These are phyloP conservation scores for Actinopyga echinites DNA, from an alignment of 53 echinoderm and acorn worm genomes.

Conservation along the genomic window DNA sequence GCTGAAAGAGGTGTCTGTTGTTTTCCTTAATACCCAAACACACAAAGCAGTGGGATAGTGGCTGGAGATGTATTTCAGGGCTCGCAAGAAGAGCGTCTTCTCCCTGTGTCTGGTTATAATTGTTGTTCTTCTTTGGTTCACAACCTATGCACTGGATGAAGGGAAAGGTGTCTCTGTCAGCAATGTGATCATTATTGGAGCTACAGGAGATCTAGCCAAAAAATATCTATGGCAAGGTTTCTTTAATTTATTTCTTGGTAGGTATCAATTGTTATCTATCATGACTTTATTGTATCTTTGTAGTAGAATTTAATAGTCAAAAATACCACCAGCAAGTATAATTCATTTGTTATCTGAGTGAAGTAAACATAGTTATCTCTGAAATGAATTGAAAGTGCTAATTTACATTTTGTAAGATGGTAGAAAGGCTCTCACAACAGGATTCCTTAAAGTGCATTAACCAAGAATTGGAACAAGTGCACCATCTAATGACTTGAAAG, in stretches of 20 bases:
- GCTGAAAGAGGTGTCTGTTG: too few species aligned
- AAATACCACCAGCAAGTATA: too few species aligned
- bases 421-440: too few species aligned
- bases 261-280: background rate
- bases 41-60: too few species aligned
- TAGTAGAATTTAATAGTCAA: background rate
- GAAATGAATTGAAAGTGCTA: too few species aligned
- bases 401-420: too few species aligned
- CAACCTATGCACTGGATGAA: slow-evolving; percentile 24
- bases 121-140: background rate
- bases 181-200: slow-evolving; percentile 79
- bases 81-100: slow-evolving; percentile 19
- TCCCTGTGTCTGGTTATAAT: background rate
- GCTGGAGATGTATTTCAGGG: background rate
- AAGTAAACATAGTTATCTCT: background rate
- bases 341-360: background rate
- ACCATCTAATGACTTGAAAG: too few species aligned
- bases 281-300: background rate
- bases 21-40: too few species aligned
- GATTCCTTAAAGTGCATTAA: too few species aligned
- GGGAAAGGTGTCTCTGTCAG: background rate
- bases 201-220: slow-evolving; percentile 80
- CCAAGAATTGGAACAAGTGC: too few species aligned
- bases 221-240: slow-evolving; percentile 97
- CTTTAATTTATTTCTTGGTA: slow-evolving; percentile 78